A percentile compares a stretch with the other conserved stretches of the same genome.
These are phyloP conservation scores for Phyllotreta striolata DNA, from an alignment of 2,888 invertebrate species.

Conservation along the genomic window DNA sequence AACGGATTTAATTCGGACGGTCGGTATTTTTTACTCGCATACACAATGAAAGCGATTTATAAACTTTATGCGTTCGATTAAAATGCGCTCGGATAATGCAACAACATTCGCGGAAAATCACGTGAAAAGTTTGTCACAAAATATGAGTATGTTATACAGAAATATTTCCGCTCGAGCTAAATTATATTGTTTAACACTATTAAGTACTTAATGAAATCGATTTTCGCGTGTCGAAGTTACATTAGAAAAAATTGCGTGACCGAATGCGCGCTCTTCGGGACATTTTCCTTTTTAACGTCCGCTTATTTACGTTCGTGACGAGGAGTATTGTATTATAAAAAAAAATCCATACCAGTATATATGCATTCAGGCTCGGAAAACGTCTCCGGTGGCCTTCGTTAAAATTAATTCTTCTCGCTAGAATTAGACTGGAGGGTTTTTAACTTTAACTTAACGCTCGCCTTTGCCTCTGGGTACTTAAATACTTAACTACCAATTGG, in stretches of 20 bases:
- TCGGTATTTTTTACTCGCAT: too few species aligned
- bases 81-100: too few species aligned
- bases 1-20: too few species aligned
- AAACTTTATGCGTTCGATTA: too few species aligned
- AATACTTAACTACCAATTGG: too few species aligned
- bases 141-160: too few species aligned
- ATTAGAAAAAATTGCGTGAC: slow-evolving; percentile 16
- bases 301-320: slow-evolving; percentile 16
- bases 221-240: slow-evolving; percentile 18
- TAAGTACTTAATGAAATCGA: neutral
- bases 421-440: slow-evolving; percentile 9
- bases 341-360: too few species aligned
- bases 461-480: neutral
- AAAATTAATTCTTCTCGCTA: slow-evolving; percentile 14
- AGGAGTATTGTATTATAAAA: slow-evolving; percentile 1
- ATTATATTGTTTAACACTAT: too few species aligned
- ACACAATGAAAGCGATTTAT: too few species aligned
- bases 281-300: slow-evolving; percentile 17
- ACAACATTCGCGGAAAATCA: too few species aligned
- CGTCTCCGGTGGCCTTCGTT: slow-evolving; percentile 24
- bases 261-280: slow-evolving; percentile 6
- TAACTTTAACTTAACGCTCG: neutral
- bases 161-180: too few species aligned
- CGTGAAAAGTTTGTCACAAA: too few species aligned
- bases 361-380: neutral